Evolutionary conservation across 2,113 vertebrate genomes (phyloP).

Genomic region (Hypocryptadius cinnamomeus): DNA sequence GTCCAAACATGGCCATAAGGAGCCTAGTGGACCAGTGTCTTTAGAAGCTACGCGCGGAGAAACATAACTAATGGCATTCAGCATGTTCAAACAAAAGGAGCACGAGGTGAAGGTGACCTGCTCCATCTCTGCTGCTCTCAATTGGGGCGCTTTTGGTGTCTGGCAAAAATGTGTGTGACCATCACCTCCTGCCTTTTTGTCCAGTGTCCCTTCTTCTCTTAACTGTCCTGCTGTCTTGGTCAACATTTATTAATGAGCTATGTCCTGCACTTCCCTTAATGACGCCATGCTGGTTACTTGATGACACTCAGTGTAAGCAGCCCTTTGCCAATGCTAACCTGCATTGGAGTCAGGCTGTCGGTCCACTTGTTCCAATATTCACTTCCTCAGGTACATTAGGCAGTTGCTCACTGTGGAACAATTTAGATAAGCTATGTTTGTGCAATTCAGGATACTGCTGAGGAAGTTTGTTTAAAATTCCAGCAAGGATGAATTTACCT

Average conservation of each 20-base stretch:
- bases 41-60: fast-evolving
- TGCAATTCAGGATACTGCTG: not conserved
- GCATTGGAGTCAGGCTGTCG: not conserved
- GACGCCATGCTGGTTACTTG: not conserved
- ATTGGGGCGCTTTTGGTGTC: fast-evolving
- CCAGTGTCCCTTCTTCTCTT: not conserved
- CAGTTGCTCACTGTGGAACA: not conserved
- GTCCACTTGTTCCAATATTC: not conserved
- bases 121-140: not conserved
- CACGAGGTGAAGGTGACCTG: not conserved
- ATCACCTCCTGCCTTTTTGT: not conserved
- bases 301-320: not conserved
- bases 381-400: not conserved
- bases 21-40: not conserved
- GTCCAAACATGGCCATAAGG: not conserved
- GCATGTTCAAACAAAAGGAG: not conserved
- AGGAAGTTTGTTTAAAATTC: not conserved
- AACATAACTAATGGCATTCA: not conserved
- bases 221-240: not conserved
- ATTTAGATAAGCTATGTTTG: not conserved
- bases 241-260: not conserved
- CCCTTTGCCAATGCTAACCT: not conserved
- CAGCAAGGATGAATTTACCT: not conserved
- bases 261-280: not conserved
- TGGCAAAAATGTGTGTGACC: not conserved